Conservation (phyloP, 2,113 vertebrate genomes). For the Tetrao urogallus region DNA sequence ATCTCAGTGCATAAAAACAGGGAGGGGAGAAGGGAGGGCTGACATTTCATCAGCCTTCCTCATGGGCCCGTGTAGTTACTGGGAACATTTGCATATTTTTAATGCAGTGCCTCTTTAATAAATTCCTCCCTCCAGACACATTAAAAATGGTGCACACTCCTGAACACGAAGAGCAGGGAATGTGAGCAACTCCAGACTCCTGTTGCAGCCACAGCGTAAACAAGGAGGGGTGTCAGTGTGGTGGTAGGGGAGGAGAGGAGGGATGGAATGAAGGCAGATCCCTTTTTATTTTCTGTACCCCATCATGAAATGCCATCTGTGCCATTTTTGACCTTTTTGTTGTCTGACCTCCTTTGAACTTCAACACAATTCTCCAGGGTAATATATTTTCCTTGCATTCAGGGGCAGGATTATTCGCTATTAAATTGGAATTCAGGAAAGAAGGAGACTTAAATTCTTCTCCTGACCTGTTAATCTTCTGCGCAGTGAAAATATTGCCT, state of each 20-base stretch:
- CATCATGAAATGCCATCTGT: constrained; percentile 17
- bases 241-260: background rate
- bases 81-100: constrained; percentile 74
- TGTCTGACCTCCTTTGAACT: constrained; percentile 58
- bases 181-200: background rate
- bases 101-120: constrained; percentile 69
- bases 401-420: constrained; percentile 56
- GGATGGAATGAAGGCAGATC: background rate
- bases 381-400: constrained; percentile 12
- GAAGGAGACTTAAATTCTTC: constrained; percentile 47
- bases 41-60: constrained; percentile 64
- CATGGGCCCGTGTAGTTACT: constrained; percentile 54
- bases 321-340: constrained; percentile 56
- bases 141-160: constrained; percentile 32
- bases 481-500: background rate
- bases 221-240: background rate
- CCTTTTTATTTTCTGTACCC: background rate
- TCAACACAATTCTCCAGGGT: constrained; percentile 50
- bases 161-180: background rate
- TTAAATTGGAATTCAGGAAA: constrained; percentile 49
- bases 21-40: constrained; percentile 39
- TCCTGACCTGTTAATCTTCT: constrained; percentile 55
- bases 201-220: background rate
- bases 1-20: constrained; percentile 50
- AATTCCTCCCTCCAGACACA: constrained; percentile 67